These are phyloP conservation scores for Ephialtes manifestator DNA, from an alignment of 2,888 invertebrate genomes.

Conservation along the genomic window DNA sequence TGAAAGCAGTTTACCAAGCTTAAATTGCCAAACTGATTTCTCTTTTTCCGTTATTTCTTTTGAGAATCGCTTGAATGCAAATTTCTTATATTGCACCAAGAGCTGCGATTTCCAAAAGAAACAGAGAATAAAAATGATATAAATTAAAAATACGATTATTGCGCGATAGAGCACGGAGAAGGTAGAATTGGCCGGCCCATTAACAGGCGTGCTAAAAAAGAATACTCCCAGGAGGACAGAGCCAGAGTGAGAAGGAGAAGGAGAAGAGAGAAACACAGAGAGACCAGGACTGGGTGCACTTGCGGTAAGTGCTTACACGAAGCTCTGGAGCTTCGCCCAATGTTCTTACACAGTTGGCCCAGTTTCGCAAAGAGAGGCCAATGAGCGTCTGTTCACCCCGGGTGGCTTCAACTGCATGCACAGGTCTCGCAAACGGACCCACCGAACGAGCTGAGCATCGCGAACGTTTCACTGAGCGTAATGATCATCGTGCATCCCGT, in stretches of 20 bases:
- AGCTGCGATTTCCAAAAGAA: conserved; percentile 52
- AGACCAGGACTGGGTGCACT: conserved; percentile 61
- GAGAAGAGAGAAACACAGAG: conserved; percentile 8
- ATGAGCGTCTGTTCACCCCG: conserved; percentile 62
- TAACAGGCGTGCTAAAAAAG: conserved; percentile 65
- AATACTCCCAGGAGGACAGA: conserved; percentile 44
- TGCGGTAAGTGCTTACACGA: conserved; percentile 71
- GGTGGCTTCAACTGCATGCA: conserved; percentile 61
- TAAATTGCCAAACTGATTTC: conserved; percentile 20
- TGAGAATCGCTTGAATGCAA: conserved; percentile 53
- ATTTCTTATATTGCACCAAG: conserved; percentile 32
- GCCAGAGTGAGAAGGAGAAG: neutral
- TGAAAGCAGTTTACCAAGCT: neutral
- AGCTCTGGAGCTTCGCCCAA: conserved; percentile 70
- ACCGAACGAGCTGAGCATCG: conserved; percentile 61
- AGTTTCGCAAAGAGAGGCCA: conserved; percentile 61
- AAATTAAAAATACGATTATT: conserved; percentile 67
- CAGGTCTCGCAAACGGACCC: conserved; percentile 25
- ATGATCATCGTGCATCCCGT: conserved; percentile 66
- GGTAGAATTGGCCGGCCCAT: conserved; percentile 61
- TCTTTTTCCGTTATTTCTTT: conserved; percentile 10
- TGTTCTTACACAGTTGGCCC: conserved; percentile 70
- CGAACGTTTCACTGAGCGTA: conserved; percentile 69
- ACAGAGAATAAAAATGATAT: conserved; percentile 46
- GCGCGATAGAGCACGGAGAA: conserved; percentile 42